Conservation (phyloP, 2,888 invertebrate species). For the Iphiclides podalirius region DNA sequence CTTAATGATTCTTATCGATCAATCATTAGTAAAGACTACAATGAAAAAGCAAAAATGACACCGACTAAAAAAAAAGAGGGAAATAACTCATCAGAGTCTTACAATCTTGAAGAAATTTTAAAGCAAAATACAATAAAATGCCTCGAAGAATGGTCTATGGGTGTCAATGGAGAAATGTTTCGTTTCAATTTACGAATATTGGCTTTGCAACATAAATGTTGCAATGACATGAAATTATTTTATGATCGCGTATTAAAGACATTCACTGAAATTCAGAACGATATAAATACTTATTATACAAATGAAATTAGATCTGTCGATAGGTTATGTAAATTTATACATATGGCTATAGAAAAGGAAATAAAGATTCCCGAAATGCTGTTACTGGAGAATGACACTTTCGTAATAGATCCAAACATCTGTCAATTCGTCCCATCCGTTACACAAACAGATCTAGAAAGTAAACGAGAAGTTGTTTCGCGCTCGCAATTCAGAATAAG, state of each 20-base stretch:
- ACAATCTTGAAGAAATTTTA: slow-evolving; percentile 55
- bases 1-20: slow-evolving; percentile 53
- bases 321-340: slow-evolving; percentile 70
- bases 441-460: slow-evolving; percentile 29
- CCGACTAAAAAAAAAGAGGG: slow-evolving; percentile 61
- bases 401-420: slow-evolving; percentile 70
- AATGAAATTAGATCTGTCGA: slow-evolving; percentile 73
- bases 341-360: slow-evolving; percentile 73
- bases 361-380: slow-evolving; percentile 66
- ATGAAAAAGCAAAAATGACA: slow-evolving; percentile 54
- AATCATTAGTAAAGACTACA: slow-evolving; percentile 57
- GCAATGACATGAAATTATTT: slow-evolving; percentile 64
- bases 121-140: slow-evolving; percentile 63
- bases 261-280: slow-evolving; percentile 63
- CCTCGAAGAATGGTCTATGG: slow-evolving; percentile 80
- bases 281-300: slow-evolving; percentile 66
- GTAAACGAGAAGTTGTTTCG: slow-evolving; percentile 39
- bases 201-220: slow-evolving; percentile 58
- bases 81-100: slow-evolving; percentile 43
- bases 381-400: slow-evolving; percentile 68
- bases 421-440: slow-evolving; percentile 47
- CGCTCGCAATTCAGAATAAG: slow-evolving; percentile 57
- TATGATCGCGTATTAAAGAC: slow-evolving; percentile 61
- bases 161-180: slow-evolving; percentile 77
- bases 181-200: slow-evolving; percentile 67